These are phyloP conservation scores for Euura lappo DNA, from an alignment of 1,140 invertebrate species.

Conservation along the genomic window DNA sequence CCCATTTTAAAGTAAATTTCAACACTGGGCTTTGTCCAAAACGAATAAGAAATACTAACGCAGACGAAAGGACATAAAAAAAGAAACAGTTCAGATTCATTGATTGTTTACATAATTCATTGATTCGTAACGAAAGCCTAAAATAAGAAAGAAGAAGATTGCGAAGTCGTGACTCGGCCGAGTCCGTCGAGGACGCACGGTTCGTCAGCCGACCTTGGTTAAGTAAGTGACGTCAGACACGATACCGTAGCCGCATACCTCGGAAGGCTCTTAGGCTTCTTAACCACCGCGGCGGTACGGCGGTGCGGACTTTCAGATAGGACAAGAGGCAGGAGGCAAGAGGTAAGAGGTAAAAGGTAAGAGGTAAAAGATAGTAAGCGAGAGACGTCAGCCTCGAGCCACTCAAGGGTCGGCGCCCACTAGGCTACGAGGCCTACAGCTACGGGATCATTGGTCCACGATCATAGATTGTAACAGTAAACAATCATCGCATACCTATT, in stretches of 20 bases:
- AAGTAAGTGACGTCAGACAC: slow-evolving; percentile 53
- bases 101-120: not conserved
- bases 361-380: not conserved
- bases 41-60: too few species aligned
- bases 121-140: not conserved
- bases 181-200: slow-evolving; percentile 23
- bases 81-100: not conserved
- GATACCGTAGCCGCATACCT: slow-evolving; percentile 12
- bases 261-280: not conserved
- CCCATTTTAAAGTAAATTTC: too few species aligned
- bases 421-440: too few species aligned
- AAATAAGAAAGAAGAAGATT: too few species aligned
- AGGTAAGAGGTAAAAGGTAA: not conserved
- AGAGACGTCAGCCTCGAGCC: not conserved
- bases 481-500: too few species aligned
- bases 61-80: not conserved
- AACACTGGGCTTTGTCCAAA: not conserved
- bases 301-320: not conserved
- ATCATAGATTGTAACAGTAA: too few species aligned
- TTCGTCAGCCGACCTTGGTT: slow-evolving; percentile 57
- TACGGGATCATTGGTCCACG: too few species aligned
- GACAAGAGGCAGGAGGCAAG: not conserved
- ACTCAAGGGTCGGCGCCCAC: too few species aligned
- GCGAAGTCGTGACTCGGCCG: not conserved
- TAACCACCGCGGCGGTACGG: not conserved